A percentile compares a stretch with the other conserved stretches of the same genome.
phyloP scores from a whole-genome alignment of 2,888 invertebrate genomes.

The Aphodius granarius region DNA sequence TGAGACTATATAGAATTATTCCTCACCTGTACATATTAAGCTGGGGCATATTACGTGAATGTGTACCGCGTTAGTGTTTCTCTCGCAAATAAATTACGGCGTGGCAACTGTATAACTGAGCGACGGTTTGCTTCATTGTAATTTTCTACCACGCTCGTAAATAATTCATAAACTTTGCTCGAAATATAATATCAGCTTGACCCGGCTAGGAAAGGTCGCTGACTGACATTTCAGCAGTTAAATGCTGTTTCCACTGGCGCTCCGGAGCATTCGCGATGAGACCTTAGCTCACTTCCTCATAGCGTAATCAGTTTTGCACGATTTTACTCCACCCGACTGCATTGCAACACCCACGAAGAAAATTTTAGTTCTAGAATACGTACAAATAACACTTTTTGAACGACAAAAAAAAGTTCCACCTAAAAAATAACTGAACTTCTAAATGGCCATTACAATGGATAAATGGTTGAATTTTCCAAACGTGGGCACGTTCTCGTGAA shows the following conservation, averaged over 20 bases:
- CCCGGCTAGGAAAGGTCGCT: conserved; percentile 6
- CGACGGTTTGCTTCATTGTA: neutral
- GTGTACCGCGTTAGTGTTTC: neutral
- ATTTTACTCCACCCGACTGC: neutral
- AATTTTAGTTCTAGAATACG: no score
- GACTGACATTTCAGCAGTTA: conserved; percentile 3
- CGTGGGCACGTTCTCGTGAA: neutral
- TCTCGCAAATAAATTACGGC: neutral
- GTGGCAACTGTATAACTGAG: neutral
- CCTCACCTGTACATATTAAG: neutral
- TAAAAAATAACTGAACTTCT: neutral
- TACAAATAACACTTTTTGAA: no score
- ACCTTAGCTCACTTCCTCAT: neutral
- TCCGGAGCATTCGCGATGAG: neutral
- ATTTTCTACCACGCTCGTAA: neutral
- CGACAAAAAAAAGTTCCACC: no score
- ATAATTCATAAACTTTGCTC: conserved; percentile 12
- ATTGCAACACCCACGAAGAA: neutral
- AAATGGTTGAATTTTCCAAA: neutral
- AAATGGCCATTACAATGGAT: neutral
- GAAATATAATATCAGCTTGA: conserved; percentile 14
- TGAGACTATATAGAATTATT: neutral
- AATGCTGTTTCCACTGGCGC: neutral
- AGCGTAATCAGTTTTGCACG: neutral
- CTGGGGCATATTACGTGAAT: neutral